phyloP scores from a whole-genome alignment of 2,113 vertebrate genomes.

The Gila orcuttii region DNA sequence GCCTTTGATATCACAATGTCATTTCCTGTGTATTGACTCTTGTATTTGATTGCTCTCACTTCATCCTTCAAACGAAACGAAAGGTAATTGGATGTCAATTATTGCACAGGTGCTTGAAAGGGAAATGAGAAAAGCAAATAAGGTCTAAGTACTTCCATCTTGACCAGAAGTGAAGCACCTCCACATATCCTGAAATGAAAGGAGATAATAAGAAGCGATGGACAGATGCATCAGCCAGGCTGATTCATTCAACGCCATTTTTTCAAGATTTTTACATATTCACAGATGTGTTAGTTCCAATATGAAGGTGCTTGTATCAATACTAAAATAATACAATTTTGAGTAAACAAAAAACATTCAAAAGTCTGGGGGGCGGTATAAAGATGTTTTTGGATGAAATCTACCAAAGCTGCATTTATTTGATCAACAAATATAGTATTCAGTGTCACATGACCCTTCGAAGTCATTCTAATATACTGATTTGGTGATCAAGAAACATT shows the following conservation, averaged over 20 bases:
- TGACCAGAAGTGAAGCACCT: conserved; percentile 23
- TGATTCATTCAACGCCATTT: background rate
- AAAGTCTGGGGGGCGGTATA: background rate
- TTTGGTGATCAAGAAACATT: background rate
- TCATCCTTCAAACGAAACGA: background rate
- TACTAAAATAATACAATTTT: background rate
- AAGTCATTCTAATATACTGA: background rate
- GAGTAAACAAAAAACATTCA: background rate
- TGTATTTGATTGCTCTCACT: conserved; percentile 9
- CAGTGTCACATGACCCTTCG: background rate
- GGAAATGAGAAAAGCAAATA: conserved; percentile 16
- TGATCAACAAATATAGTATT: background rate
- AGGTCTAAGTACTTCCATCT: conserved; percentile 15
- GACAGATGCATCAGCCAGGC: background rate
- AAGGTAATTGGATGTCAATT: conserved; percentile 31
- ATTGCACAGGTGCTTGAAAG: conserved; percentile 6
- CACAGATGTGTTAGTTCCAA: background rate
- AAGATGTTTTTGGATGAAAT: background rate
- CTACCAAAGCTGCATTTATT: background rate
- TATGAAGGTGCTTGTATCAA: background rate
- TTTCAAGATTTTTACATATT: background rate
- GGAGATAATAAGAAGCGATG: conserved; percentile 7
- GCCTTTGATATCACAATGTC: conserved; percentile 22
- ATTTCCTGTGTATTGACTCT: conserved; percentile 2
- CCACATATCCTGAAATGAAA: background rate